Evolutionary conservation across 2,797 vertebrate species (phyloP).

Genomic region (Poeciliopsis infans): DNA sequence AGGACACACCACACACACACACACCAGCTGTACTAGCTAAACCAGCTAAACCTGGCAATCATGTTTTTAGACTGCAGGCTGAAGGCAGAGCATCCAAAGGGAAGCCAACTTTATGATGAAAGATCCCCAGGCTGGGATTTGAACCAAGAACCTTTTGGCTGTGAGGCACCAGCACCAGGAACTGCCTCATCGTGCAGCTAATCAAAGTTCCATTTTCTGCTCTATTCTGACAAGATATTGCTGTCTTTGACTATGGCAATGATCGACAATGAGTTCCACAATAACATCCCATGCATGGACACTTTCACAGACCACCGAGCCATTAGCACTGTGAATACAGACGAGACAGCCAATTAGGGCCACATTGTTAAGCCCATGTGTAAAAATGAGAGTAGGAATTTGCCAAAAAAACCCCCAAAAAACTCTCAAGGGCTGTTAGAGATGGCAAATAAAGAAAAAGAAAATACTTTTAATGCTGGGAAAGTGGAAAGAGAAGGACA

Average conservation of each 20-base stretch:
- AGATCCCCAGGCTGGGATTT: not conserved
- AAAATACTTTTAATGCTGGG: constrained; percentile 33
- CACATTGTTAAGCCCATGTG: constrained; percentile 40
- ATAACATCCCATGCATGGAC: constrained; percentile 44
- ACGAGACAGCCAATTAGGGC: constrained; percentile 65
- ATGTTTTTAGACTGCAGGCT: not conserved
- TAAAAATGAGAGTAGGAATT: constrained; percentile 55
- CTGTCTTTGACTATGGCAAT: not conserved
- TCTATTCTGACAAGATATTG: not conserved
- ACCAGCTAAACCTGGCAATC: not conserved
- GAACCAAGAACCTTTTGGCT: not conserved
- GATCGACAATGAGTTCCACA: constrained; percentile 43
- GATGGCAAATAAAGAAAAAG: constrained; percentile 15
- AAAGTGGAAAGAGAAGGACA: constrained; percentile 6
- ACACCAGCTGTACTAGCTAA: not conserved
- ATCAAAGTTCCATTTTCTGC: not conserved
- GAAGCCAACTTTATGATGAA: not conserved
- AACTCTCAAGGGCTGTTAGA: constrained; percentile 27
- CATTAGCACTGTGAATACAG: constrained; percentile 64
- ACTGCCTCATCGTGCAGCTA: not conserved
- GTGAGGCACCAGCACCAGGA: not conserved
- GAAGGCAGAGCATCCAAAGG: not conserved
- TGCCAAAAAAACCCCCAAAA: constrained; percentile 2
- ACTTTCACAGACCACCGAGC: constrained; percentile 48
- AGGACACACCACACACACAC: not conserved